Base-by-base conservation (phyloP, 2,797 vertebrate species). In the Garrulus glandarius region DNA sequence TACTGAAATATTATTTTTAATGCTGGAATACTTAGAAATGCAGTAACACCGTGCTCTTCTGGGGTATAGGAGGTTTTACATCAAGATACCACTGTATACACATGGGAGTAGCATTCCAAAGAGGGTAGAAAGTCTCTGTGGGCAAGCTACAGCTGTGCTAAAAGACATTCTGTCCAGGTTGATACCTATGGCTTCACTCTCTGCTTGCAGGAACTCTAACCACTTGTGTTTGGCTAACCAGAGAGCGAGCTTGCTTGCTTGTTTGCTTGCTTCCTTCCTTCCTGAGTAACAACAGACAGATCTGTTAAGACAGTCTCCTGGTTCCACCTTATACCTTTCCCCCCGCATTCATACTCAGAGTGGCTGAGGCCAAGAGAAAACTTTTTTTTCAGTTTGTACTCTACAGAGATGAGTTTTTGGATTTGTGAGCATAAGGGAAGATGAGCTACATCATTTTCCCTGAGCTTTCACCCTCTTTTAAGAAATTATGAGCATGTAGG, bases 391-490 rank as follows among this genome's bases (percentile, higher is more conserved):
- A 39, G 21, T 11, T 34, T 2, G 0, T 59, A 29, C 7, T 69
- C 39, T 61, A 34, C 22, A 69, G 21, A 68, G 20, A 43, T 37
- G 20, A 71, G 23, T 4, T 87, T 88, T 83, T 52, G 13, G 36
- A 41, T 87, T 82, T 84, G 36, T 32, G 36, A 90, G 11, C 23
- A 4, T 24, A 59, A 69, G 13, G 16, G 9, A 87, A 87, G 29
- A 86, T 7, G 23, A 87, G 17, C 14, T 56, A 49, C 24, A 21
- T n/a, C 0, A 17, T 88, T 79, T 89, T 84, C 19, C 69, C 14
- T 32, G 74, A 81, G 59, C 16, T 92, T 88, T 90, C 23, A 81
- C 37, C 29, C 36, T 75, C 70, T 81, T 65, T 23, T 63, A 86
- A 92, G 63, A 86, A 77, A 76, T 44, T 75, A 56, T 32, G 29